Evolutionary conservation across 2,888 invertebrate genomes (phyloP), one percentile per base, ranked within the genome.

Genomic region (Timema podura): DNA sequence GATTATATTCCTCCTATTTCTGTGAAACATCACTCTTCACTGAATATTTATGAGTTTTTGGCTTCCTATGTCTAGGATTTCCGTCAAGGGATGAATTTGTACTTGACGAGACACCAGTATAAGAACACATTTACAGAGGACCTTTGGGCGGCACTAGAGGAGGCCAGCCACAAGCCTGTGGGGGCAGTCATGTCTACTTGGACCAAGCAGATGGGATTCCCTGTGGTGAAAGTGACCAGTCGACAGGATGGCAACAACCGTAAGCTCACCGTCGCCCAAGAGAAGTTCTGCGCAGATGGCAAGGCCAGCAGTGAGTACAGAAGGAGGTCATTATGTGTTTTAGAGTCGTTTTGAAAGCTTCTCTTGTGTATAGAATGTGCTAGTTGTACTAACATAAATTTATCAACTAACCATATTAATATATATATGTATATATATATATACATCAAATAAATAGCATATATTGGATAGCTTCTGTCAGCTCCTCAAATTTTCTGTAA

Each of bases 191-290:
- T 99, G 98, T 91, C 92, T 8, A 93, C 94, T 30, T 99, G 98
- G 98, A 98, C 97, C 0, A 92, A 93, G 79, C 92, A 95, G 79
- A 93, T 92, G 88, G 98, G 98, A 57, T 98, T 94, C 79, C 98
- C 98, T 0, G 89, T 97, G 69, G 88, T 94, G 11, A 85, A 81
- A 64, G 86, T 86, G 6, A 75, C 76, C 51, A 77, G 72, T 7
- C 64, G 68, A 75, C 88, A 89, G 78, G 84, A 84, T 68, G 88
- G 87, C 0, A 49, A 48, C 48, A 85, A 89, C 73, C 85, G 93
- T 15, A 81, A 90, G 9, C 79, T 97, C n/a, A 86, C 85, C 5
- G 81, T 96, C 59, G 86, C 86, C 0, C 96, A 96, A 79, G 88
- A 89, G 76, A 93, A 94, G 81, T 96, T 96, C 81, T 91, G 91